Conservation (phyloP, 2,888 invertebrate species). For the Acanthosepion esculentum region DNA sequence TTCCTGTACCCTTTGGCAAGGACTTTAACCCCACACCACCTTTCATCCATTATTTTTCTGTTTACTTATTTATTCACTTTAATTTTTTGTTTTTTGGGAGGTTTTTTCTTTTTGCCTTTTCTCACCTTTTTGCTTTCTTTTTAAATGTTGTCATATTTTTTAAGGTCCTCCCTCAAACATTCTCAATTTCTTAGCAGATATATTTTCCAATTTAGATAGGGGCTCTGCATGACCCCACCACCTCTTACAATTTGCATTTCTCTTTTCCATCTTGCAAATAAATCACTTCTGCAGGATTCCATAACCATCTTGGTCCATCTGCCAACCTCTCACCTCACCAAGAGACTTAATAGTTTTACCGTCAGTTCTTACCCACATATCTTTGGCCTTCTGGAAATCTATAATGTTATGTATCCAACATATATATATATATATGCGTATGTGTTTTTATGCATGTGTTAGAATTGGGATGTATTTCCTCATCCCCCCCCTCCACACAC, state of each 20-base stretch:
- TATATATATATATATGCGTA: neutral
- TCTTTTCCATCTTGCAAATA: neutral
- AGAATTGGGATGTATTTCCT: no score
- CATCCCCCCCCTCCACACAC: no score
- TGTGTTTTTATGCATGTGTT: neutral
- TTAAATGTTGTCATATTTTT: neutral
- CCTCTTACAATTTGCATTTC: neutral
- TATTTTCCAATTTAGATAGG: neutral
- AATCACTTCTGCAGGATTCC: neutral
- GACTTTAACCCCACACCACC: no score
- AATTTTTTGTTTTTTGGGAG: no score
- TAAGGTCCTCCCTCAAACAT: neutral
- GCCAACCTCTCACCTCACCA: slow-evolving; percentile 18
- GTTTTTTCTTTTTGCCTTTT: neutral
- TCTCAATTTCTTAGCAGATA: neutral
- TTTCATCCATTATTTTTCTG: no score
- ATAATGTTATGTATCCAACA: neutral
- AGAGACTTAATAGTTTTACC: neutral
- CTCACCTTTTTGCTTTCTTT: neutral
- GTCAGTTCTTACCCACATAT: neutral
- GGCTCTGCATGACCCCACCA: neutral
- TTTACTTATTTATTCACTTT: no score
- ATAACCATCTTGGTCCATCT: neutral
- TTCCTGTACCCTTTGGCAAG: no score
- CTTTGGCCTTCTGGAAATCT: neutral